Percentiles rank a stretch among this genome's conserved stretches.
Conservation (phyloP, 2,888 invertebrate species). For the Sesia apiformis region DNA sequence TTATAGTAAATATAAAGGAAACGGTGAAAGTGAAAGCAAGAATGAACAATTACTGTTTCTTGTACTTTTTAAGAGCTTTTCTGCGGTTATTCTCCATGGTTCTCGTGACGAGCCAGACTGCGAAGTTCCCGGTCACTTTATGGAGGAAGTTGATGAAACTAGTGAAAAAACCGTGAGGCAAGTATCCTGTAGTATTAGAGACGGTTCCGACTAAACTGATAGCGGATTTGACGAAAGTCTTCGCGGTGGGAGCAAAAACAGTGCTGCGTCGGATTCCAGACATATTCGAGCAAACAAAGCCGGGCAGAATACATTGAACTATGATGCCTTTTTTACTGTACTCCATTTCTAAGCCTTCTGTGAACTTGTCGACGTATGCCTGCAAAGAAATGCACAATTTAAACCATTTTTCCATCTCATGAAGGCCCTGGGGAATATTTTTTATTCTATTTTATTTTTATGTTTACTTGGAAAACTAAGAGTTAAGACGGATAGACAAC, state of each 20-base stretch:
- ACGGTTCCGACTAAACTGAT: conserved; percentile 81
- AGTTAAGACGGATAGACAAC: no score
- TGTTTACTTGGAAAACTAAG: no score
- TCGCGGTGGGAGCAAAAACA: conserved; percentile 84
- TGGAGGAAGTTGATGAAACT: conserved; percentile 59
- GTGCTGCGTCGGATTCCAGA: conserved; percentile 84
- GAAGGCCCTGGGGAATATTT: no score
- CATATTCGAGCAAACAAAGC: conserved; percentile 94
- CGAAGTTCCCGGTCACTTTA: conserved; percentile 65
- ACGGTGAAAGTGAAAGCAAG: neutral
- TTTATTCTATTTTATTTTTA: no score
- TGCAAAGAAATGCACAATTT: conserved; percentile 28
- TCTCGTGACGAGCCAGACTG: conserved; percentile 76
- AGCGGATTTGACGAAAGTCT: conserved; percentile 81
- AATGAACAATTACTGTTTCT: conserved; percentile 41
- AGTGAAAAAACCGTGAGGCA: conserved; percentile 79
- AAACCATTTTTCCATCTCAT: neutral
- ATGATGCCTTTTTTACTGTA: conserved; percentile 82
- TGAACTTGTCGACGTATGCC: conserved; percentile 88
- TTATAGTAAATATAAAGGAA: neutral
- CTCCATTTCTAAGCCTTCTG: conserved; percentile 83
- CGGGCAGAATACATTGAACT: conserved; percentile 88
- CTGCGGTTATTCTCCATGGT: conserved; percentile 79
- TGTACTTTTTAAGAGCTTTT: conserved; percentile 72
- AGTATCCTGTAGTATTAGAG: conserved; percentile 83